phyloP scores from a whole-genome alignment of 2,888 invertebrate genomes.

The Malachius bipustulatus region DNA sequence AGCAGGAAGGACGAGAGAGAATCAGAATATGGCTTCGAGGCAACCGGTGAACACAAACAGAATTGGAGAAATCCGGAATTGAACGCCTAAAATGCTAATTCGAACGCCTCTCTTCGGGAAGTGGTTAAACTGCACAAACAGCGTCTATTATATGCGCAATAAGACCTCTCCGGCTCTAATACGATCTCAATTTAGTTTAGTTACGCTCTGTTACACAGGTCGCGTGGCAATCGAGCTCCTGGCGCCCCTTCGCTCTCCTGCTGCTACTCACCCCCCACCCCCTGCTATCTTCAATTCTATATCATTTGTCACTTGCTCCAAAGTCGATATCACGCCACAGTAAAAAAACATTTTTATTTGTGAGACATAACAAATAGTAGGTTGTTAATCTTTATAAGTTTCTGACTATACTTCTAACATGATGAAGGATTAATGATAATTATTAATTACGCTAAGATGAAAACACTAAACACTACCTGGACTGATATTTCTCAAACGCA shows the following conservation, averaged over 20 bases:
- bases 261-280: slow-evolving; percentile 27
- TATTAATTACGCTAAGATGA: no score
- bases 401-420: no score
- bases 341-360: no score
- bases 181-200: slow-evolving; percentile 43
- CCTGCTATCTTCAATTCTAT: no score
- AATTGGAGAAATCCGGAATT: slow-evolving; percentile 31
- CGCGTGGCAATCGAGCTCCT: slow-evolving; percentile 40
- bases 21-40: slow-evolving; percentile 30
- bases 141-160: slow-evolving; percentile 42
- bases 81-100: slow-evolving; percentile 38
- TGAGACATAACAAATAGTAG: no score
- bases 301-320: no score
- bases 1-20: slow-evolving; percentile 24
- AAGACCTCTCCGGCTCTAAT: slow-evolving; percentile 40
- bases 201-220: slow-evolving; percentile 41
- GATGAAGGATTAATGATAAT: no score
- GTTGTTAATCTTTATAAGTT: no score
- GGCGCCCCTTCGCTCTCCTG: slow-evolving; percentile 19
- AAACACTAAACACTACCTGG: no score
- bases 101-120: slow-evolving; percentile 36
- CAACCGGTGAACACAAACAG: slow-evolving; percentile 26
- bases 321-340: no score
- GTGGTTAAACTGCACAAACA: slow-evolving; percentile 42
- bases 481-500: no score